Percentiles rank a stretch among this genome's conserved stretches.
These are phyloP conservation scores for Tortrix viridana DNA, from an alignment of 2,888 invertebrate species.

Conservation along the genomic window DNA sequence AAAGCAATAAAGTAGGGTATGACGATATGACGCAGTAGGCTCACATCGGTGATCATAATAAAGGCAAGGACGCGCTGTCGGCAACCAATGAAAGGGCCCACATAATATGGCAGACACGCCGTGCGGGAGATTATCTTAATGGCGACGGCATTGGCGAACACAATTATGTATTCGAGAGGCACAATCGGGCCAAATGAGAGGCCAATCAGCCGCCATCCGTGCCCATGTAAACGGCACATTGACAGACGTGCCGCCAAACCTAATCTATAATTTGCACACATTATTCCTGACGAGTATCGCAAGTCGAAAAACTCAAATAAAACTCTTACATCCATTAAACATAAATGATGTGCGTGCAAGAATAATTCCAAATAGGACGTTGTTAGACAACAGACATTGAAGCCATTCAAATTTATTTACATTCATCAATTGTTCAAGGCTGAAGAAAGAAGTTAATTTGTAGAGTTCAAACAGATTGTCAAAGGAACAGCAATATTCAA, in stretches of 20 bases:
- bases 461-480: slow-evolving; percentile 25
- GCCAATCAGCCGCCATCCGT: slow-evolving; percentile 71
- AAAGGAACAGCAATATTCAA: slow-evolving; percentile 6
- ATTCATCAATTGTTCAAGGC: slow-evolving; percentile 20
- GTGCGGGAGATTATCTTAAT: slow-evolving; percentile 75
- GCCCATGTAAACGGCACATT: slow-evolving; percentile 57
- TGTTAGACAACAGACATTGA: neutral
- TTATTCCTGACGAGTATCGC: slow-evolving; percentile 17
- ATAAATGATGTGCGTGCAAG: too few species aligned
- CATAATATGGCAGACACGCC: slow-evolving; percentile 48
- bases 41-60: slow-evolving; percentile 17
- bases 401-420: slow-evolving; percentile 17
- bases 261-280: slow-evolving; percentile 63
- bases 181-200: slow-evolving; percentile 80
- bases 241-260: slow-evolving; percentile 66
- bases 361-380: too few species aligned
- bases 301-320: slow-evolving; percentile 14
- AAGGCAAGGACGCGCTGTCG: slow-evolving; percentile 31
- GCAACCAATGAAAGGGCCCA: slow-evolving; percentile 61
- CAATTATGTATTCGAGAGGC: slow-evolving; percentile 78
- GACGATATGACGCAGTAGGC: neutral
- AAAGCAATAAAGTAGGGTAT: slow-evolving; percentile 18
- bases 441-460: slow-evolving; percentile 23
- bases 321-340: neutral
- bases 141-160: slow-evolving; percentile 60